Conservation (phyloP, 1,140 invertebrate species). For the Drosophila gunungcola region DNA sequence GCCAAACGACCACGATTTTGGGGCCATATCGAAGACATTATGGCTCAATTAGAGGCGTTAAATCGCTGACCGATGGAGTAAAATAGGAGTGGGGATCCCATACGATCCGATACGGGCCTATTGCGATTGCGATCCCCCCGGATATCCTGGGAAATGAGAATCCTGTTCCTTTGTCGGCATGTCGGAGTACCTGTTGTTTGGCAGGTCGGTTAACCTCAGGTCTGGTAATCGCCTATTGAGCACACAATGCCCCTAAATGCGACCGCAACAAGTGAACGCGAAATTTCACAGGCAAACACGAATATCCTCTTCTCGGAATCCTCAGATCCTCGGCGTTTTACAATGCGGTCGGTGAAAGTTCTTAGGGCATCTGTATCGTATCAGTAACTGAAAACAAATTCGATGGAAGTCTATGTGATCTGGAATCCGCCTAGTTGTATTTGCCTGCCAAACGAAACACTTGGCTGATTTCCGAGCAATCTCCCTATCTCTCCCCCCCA, state of each 20-base stretch:
- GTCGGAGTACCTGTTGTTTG: neutral
- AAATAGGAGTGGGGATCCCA: too few relatives aligned
- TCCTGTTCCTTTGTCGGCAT: constrained; percentile 23
- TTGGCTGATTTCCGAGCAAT: constrained; percentile 44
- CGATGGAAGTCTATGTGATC: constrained; percentile 7
- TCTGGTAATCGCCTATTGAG: constrained; percentile 48
- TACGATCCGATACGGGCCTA: too few relatives aligned
- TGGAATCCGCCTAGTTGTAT: constrained; percentile 3
- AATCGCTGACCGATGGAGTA: constrained; percentile 5
- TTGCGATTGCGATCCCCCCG: neutral
- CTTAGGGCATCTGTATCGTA: constrained; percentile 6
- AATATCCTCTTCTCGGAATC: constrained; percentile 52
- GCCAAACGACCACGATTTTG: constrained; percentile 7
- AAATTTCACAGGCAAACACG: constrained; percentile 72
- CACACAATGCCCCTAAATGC: constrained; percentile 30
- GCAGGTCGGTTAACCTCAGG: constrained; percentile 28
- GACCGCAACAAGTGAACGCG: constrained; percentile 42
- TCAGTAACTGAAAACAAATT: neutral
- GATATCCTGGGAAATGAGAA: constrained; percentile 19
- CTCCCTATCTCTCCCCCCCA: neutral
- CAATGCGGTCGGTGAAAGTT: constrained; percentile 40
- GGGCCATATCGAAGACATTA: constrained; percentile 47
- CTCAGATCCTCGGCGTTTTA: constrained; percentile 22
- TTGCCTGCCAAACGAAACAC: constrained; percentile 32
- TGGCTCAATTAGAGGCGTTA: constrained; percentile 74